These are phyloP conservation scores for Tridacna gigas DNA, from an alignment of 2,888 invertebrate genomes.

Conservation along the genomic window DNA sequence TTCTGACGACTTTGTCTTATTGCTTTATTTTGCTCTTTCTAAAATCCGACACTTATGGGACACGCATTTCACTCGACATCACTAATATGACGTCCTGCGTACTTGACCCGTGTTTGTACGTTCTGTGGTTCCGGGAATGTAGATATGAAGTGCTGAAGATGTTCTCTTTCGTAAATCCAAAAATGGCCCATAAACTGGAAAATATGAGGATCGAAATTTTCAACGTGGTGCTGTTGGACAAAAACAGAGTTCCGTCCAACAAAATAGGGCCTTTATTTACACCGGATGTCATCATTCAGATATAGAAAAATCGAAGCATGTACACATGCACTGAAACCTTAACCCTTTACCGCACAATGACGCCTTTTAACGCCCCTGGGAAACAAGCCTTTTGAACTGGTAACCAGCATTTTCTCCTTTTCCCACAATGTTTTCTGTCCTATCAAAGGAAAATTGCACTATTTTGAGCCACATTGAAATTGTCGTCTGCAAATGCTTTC, in stretches of 20 bases:
- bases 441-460: too few relatives aligned
- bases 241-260: not conserved
- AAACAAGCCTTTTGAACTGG: too few relatives aligned
- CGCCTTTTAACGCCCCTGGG: too few relatives aligned
- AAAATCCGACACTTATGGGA: not conserved
- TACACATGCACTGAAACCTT: too few relatives aligned
- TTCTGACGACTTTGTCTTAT: slow-evolving; percentile 28
- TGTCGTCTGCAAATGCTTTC: too few relatives aligned
- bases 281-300: not conserved
- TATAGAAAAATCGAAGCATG: too few relatives aligned
- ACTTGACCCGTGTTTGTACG: slow-evolving; percentile 21
- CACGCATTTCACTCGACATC: not conserved
- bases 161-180: not conserved
- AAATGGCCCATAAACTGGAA: slow-evolving; percentile 6
- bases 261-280: not conserved
- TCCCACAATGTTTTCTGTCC: too few relatives aligned
- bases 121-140: slow-evolving; percentile 22
- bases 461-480: too few relatives aligned
- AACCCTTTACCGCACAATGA: too few relatives aligned
- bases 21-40: slow-evolving; percentile 13
- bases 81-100: slow-evolving; percentile 15
- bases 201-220: slow-evolving; percentile 28
- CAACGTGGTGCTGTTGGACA: slow-evolving; percentile 5
- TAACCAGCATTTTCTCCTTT: too few relatives aligned
- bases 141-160: slow-evolving; percentile 20